A percentile compares a stretch with the other conserved stretches of the same genome.
Evolutionary conservation across 2,797 vertebrate genomes (phyloP).

Genomic region (Crocidura indochinensis): DNA sequence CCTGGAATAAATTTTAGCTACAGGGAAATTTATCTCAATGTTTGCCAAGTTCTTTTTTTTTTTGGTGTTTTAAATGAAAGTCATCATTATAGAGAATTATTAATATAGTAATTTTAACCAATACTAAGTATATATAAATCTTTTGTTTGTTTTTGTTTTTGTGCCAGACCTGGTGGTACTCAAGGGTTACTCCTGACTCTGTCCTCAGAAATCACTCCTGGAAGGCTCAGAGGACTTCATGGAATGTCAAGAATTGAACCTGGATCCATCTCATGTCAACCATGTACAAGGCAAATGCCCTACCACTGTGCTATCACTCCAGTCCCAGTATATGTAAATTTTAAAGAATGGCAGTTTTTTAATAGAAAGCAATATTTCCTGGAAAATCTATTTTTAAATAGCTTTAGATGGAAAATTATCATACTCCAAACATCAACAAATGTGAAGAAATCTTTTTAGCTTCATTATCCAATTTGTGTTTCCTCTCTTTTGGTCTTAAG

Average conservation of each 20-base stretch:
- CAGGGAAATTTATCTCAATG: conserved; percentile 9
- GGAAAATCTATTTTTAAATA: conserved; percentile 71
- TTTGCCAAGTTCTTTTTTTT: conserved; percentile 54
- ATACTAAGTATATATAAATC: background rate
- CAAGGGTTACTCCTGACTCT: no score
- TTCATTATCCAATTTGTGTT: conserved; percentile 78
- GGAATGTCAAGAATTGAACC: no score
- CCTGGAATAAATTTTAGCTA: conserved; percentile 12
- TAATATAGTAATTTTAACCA: conserved; percentile 48
- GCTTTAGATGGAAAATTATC: conserved; percentile 79
- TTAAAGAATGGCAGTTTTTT: conserved; percentile 20
- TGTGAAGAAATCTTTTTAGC: conserved; percentile 73
- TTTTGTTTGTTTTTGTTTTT: no score
- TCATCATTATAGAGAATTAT: conserved; percentile 48
- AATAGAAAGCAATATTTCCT: conserved; percentile 74
- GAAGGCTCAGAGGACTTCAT: no score
- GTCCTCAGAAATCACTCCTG: no score
- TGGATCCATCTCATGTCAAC: background rate
- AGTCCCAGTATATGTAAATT: no score
- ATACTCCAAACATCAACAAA: conserved; percentile 69
- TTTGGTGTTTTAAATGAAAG: conserved; percentile 62
- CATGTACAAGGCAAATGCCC: background rate
- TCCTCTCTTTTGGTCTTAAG: conserved; percentile 77
- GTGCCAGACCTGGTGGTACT: no score
- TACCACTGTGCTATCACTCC: no score